Base-by-base conservation (phyloP, 2,113 vertebrate species). In the Madoqua kirkii region DNA sequence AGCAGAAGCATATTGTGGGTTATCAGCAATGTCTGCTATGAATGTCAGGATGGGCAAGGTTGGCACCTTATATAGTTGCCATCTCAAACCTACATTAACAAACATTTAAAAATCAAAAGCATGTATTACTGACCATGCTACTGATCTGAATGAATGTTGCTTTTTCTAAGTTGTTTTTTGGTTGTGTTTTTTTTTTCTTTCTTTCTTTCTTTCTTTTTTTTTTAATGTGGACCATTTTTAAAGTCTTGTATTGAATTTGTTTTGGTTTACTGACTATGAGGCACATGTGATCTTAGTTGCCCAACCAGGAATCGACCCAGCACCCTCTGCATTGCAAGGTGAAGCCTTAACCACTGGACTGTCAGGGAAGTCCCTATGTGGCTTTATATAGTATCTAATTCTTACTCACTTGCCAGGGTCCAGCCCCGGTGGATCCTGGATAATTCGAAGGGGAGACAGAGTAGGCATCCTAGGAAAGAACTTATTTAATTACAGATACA, bases 11-110 rank as follows among this genome's bases (percentile, higher is more conserved):
- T 0, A 0, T 23, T 7, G 11, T 57, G 33, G 10, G 43, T 74
- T 19, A 84, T 48, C 23, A 86, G 40, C 9, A 6, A 33, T 19
- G 4, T 14, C 15, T 19, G 5, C 17, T n/a, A 7, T 27, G 4
- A 11, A 29, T 48, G 16, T 92, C 57, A 43, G 21, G n/a, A 54
- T 6, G 21, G 29, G 10, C 16, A 76, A 21, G 1, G 6, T 31
- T 11, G 11, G 0, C 2, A 7, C 3, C 19, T 10, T 87, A 3
- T 33, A 7, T 31, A 23, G 27, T 67, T 57, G 15, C 52, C 54
- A 31, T 79, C 59, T 84, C 48, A 54, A 14, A 76, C n/a, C 10
- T 78, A 86, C n/a, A 83, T 74, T 84, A 76, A 48, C n/a, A 90
- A 91, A 50, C 6, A 31, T 7, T 87, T 27, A 27, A 50, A 57